These are phyloP conservation scores for Beris morrisii DNA, from an alignment of 2,888 invertebrate genomes.

Conservation along the genomic window DNA sequence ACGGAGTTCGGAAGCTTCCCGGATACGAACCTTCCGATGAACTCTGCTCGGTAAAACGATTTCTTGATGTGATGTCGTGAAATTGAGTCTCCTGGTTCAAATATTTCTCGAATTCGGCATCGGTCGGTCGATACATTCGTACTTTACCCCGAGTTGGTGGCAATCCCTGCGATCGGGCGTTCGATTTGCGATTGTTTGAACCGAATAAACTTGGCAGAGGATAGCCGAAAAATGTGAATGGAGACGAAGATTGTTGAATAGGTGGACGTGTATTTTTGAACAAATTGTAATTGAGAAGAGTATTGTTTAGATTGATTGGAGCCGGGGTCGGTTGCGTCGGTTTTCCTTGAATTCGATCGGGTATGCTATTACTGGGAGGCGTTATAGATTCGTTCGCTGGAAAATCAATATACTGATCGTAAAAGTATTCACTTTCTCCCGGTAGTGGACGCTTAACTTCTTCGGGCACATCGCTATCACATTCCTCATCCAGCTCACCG, in stretches of 20 bases:
- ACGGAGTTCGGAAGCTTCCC: constrained; percentile 49
- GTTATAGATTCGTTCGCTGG: constrained; percentile 64
- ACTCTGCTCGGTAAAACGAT: constrained; percentile 44
- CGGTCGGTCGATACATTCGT: constrained; percentile 52
- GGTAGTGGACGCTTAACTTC: constrained; percentile 64
- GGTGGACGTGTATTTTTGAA: constrained; percentile 46
- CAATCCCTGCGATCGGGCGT: constrained; percentile 41
- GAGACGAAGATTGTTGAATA: constrained; percentile 54
- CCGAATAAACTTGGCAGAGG: constrained; percentile 73
- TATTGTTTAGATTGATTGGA: constrained; percentile 58
- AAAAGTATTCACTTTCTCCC: constrained; percentile 79
- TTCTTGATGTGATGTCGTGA: constrained; percentile 44
- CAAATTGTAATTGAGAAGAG: constrained; percentile 54
- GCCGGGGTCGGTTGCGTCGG: constrained; percentile 59
- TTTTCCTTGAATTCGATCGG: constrained; percentile 44
- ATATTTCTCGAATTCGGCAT: constrained; percentile 54
- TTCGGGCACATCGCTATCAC: constrained; percentile 56
- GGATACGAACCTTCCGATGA: constrained; percentile 48
- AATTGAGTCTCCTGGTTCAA: constrained; percentile 45
- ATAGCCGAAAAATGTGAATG: constrained; percentile 83
- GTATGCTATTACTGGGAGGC: background rate
- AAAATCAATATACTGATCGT: constrained; percentile 81
- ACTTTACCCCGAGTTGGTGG: constrained; percentile 46
- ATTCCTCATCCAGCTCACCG: constrained; percentile 60
- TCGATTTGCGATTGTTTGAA: constrained; percentile 52